Evolutionary conservation across 2,888 invertebrate genomes (phyloP).

Genomic region (Eristalis intricaria): DNA sequence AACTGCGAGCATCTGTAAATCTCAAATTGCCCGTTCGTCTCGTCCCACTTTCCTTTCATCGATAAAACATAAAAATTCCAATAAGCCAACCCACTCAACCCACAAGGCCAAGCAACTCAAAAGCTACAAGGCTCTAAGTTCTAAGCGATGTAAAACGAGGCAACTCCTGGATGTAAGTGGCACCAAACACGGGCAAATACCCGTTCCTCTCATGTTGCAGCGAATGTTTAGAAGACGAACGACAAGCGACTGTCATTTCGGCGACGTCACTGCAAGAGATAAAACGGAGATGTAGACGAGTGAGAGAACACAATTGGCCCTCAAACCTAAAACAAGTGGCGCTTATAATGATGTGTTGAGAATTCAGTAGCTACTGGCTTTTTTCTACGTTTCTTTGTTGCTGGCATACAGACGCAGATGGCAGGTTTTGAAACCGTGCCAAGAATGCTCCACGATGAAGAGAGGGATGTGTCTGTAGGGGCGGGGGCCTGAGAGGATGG

Average conservation of each 20-base stretch:
- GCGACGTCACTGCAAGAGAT: constrained; percentile 15
- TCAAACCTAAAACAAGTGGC: constrained; percentile 48
- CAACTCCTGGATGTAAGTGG: neutral
- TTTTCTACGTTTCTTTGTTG: constrained; percentile 3
- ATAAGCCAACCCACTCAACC: neutral
- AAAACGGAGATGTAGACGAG: neutral
- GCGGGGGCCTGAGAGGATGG: neutral
- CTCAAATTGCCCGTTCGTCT: neutral
- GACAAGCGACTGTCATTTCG: constrained; percentile 5
- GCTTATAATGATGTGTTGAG: constrained; percentile 51
- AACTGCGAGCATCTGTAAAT: constrained; percentile 1
- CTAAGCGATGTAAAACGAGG: constrained; percentile 40
- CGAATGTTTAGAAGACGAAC: constrained; percentile 5
- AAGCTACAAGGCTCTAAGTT: constrained; percentile 33
- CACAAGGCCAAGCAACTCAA: constrained; percentile 46
- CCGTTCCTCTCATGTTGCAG: constrained; percentile 18
- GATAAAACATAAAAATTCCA: neutral
- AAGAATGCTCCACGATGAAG: constrained; percentile 16
- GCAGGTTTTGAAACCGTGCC: constrained; percentile 48
- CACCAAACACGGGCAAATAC: constrained; percentile 12
- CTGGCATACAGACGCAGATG: neutral
- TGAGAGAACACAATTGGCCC: constrained; percentile 33
- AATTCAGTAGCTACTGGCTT: constrained; percentile 28
- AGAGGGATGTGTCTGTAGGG: neutral
- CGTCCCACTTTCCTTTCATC: neutral